phyloP scores from a whole-genome alignment of 2,113 vertebrate species.

The Odocoileus hemionus region DNA sequence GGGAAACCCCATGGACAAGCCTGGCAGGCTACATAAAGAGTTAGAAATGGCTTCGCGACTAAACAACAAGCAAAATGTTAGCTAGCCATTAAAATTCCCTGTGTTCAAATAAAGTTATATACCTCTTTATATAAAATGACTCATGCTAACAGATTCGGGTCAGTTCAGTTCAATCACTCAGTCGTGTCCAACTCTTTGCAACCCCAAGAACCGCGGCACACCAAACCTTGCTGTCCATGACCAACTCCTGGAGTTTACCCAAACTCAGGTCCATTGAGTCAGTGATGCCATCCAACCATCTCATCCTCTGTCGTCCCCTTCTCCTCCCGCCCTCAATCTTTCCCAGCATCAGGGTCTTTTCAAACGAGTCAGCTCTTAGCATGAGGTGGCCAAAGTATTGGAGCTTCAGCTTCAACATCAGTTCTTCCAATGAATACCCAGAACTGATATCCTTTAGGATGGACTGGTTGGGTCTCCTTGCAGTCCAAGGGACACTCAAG shows the following conservation, averaged over 20 bases:
- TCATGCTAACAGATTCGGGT: background rate
- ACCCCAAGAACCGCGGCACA: accelerated
- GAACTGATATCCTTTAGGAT: background rate
- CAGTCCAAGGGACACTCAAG: background rate
- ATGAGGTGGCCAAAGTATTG: background rate
- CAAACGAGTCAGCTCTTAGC: accelerated
- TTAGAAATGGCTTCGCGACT: accelerated
- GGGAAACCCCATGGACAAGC: background rate
- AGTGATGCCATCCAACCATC: background rate
- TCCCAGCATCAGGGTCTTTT: background rate
- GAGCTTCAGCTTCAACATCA: background rate
- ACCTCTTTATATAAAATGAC: background rate
- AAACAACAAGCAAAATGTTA: background rate
- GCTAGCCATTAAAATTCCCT: background rate
- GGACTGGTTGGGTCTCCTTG: background rate
- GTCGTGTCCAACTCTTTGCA: background rate
- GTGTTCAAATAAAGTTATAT: background rate
- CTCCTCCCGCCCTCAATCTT: background rate
- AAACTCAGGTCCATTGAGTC: background rate
- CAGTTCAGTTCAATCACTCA: background rate
- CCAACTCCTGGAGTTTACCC: background rate
- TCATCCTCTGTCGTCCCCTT: background rate
- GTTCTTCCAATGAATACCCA: background rate
- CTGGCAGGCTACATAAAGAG: no score
- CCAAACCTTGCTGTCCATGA: background rate